Evolutionary conservation across 2,888 invertebrate species (phyloP).

Genomic region (Globia sparganii): DNA sequence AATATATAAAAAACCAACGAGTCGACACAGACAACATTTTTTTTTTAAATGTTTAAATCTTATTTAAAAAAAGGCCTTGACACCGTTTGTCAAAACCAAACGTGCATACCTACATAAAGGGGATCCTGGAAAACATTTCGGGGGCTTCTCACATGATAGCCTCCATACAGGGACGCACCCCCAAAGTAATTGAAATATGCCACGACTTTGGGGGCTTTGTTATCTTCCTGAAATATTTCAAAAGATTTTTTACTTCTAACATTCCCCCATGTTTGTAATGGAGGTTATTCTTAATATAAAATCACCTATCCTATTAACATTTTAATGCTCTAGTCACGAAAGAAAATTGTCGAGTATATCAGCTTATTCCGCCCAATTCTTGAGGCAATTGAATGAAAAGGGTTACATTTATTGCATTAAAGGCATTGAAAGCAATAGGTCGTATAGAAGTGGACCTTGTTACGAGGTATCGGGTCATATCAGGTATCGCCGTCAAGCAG

Average conservation of each 20-base stretch:
- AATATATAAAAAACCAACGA: not conserved
- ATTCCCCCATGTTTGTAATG: constrained; percentile 33
- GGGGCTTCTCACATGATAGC: constrained; percentile 48
- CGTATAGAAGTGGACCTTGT: constrained; percentile 13
- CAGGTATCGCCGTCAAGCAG: too few species aligned
- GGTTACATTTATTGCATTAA: constrained; percentile 31
- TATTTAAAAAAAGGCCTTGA: constrained; percentile 16
- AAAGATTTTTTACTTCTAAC: constrained; percentile 41
- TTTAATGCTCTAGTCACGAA: constrained; percentile 30
- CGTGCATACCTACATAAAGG: constrained; percentile 20
- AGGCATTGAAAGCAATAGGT: constrained; percentile 30
- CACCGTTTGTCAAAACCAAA: constrained; percentile 20
- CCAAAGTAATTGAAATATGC: constrained; percentile 63
- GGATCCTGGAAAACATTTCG: constrained; percentile 43
- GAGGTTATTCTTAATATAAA: constrained; percentile 37
- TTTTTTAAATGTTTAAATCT: not conserved
- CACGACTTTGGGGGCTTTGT: constrained; percentile 44
- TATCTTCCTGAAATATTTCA: constrained; percentile 44
- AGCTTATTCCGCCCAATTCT: constrained; percentile 35
- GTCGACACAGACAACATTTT: not conserved
- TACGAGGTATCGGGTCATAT: constrained; percentile 6
- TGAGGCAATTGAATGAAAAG: constrained; percentile 38
- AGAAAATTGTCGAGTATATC: constrained; percentile 35
- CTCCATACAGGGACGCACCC: constrained; percentile 39
- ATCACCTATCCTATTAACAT: constrained; percentile 41